Conservation (phyloP, 2,888 invertebrate species). For the Serrognathus titanus region DNA sequence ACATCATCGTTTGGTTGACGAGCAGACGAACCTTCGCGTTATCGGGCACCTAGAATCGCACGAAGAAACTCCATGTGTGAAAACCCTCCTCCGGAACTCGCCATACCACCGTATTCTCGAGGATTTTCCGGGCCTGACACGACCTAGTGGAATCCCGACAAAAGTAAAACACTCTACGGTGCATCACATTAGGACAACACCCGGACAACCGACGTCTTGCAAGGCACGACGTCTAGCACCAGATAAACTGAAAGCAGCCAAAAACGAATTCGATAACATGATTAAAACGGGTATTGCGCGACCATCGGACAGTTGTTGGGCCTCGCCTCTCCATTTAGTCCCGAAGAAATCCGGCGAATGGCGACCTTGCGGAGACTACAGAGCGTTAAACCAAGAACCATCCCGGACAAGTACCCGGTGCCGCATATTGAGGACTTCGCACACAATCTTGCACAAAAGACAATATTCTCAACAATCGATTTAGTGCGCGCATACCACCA, state of each 20-base stretch:
- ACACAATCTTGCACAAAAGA: conserved; percentile 16
- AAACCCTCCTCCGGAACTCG: too few relatives aligned
- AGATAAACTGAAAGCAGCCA: conserved; percentile 26
- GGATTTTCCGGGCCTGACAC: too few relatives aligned
- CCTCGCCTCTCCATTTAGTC: conserved; percentile 31
- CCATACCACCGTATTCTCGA: too few relatives aligned
- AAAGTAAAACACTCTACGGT: too few relatives aligned
- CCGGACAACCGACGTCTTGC: background rate
- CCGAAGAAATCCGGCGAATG: conserved; percentile 26
- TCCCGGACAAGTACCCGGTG: conserved; percentile 24
- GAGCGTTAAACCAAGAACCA: conserved; percentile 23
- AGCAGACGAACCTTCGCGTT: too few relatives aligned
- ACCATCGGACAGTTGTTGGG: conserved; percentile 31
- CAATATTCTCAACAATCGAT: conserved; percentile 30
- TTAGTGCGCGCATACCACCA: conserved; percentile 41
- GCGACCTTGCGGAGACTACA: conserved; percentile 29
- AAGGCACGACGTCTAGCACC: conserved; percentile 32
- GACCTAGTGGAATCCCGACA: too few relatives aligned
- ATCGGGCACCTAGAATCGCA: too few relatives aligned
- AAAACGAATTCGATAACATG: conserved; percentile 31
- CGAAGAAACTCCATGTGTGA: too few relatives aligned
- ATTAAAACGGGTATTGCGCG: conserved; percentile 27
- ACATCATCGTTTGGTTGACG: too few relatives aligned
- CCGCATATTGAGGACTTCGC: conserved; percentile 26
- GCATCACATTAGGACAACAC: too few relatives aligned